Percentiles rank a stretch among this genome's conserved stretches.
Evolutionary conservation across 2,888 invertebrate species (phyloP).

Genomic region (Noctua comes): DNA sequence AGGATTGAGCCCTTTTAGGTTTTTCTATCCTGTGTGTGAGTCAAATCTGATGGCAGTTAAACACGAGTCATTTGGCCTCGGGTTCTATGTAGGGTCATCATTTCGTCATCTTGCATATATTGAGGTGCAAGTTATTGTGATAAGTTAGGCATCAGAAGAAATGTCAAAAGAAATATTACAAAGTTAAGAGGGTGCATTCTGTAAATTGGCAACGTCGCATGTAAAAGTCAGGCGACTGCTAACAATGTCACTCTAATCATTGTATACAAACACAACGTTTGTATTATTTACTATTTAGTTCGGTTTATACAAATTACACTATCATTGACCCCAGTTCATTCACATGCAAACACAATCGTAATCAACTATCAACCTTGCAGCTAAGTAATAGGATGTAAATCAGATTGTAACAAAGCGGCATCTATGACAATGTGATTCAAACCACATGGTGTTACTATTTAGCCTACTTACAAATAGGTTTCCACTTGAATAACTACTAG

Average conservation of each 20-base stretch:
- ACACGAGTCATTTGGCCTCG: constrained; percentile 10
- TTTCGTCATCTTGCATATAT: not conserved
- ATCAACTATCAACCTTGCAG: constrained; percentile 42
- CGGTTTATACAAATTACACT: constrained; percentile 24
- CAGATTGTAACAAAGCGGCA: not conserved
- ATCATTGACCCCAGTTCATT: constrained; percentile 51
- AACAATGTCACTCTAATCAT: not conserved
- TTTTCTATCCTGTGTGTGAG: not conserved
- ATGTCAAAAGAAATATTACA: not conserved
- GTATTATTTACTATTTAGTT: constrained; percentile 19
- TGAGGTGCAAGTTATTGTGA: not conserved
- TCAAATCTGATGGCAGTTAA: constrained; percentile 31
- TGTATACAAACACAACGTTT: not conserved
- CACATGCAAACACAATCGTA: constrained; percentile 4
- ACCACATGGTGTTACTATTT: constrained; percentile 43
- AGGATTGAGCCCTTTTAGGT: too few relatives aligned
- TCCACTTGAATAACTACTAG: constrained; percentile 24
- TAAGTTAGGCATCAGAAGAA: not conserved
- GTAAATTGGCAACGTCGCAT: not conserved
- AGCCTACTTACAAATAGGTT: constrained; percentile 57
- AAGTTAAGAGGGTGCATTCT: not conserved
- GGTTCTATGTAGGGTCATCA: not conserved
- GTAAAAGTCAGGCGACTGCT: not conserved
- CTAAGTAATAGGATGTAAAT: constrained; percentile 28
- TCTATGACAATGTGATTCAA: constrained; percentile 55